Conservation (phyloP, 2,888 invertebrate genomes). For the Crioceris asparagi region DNA sequence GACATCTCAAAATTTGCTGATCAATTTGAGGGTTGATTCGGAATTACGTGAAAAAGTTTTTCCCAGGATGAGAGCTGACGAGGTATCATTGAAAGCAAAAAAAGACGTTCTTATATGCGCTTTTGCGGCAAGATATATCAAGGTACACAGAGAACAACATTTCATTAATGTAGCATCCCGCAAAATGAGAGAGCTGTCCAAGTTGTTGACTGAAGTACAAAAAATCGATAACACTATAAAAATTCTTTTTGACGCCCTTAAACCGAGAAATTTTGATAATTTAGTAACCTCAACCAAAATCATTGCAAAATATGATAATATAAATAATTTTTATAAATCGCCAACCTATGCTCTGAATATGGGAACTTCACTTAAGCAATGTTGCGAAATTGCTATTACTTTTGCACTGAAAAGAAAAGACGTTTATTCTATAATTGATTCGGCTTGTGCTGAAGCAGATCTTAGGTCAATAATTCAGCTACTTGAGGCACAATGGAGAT, state of each 20-base stretch:
- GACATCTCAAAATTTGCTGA: background rate
- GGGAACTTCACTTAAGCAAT: too few species aligned
- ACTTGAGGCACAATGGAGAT: conserved; percentile 13
- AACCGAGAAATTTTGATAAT: conserved; percentile 1
- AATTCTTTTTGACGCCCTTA: background rate
- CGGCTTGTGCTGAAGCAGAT: conserved; percentile 14
- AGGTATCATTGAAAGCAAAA: background rate
- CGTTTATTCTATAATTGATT: conserved; percentile 1
- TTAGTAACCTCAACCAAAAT: conserved; percentile 1
- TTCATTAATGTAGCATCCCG: background rate
- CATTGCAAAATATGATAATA: conserved; percentile 4
- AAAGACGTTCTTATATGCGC: conserved; percentile 1
- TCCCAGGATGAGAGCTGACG: background rate
- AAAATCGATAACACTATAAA: background rate
- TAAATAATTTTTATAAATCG: conserved; percentile 4
- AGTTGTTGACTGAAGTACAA: background rate
- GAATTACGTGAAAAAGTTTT: background rate
- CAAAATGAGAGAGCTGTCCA: conserved; percentile 1
- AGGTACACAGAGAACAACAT: background rate
- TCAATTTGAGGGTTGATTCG: background rate
- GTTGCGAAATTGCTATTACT: conserved; percentile 7
- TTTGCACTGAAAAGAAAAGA: conserved; percentile 8
- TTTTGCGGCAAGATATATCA: background rate
- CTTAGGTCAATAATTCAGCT: conserved; percentile 20
- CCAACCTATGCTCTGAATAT: conserved; percentile 10